Base-by-base conservation (phyloP, 1,140 invertebrate genomes). In the Acromyrmex echinatior region DNA sequence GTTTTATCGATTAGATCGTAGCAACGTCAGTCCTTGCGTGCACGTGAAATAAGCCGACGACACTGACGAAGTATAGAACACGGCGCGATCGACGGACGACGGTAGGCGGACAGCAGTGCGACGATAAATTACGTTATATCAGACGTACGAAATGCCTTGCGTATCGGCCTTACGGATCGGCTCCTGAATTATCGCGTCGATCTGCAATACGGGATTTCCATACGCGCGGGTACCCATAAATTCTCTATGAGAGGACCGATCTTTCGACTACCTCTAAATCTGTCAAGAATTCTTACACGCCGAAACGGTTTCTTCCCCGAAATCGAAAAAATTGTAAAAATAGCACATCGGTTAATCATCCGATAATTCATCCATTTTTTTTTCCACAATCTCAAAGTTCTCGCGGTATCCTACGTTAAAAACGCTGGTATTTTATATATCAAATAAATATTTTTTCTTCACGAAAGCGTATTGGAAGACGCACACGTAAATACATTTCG, bases 61-160 rank as follows among this genome's bases (percentile, higher is more conserved):
- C 56, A 84, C 70, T 76, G 80, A 84, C 80, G 70, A 84, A 84
- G 56, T 74, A 62, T 62, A 58, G 70, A 49, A 63, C 53, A 62
- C 63, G 4, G 53, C 39, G 21, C 53, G 68, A 82, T 74, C 53
- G 35, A 73, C 51, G 49, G n/a, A 58, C 65, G 68, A 74, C 68
- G 56, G 56, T 62, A 74, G 35, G 70, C 70, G 56, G 70, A 51
- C 70, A 76, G 56, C 45, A 39, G 49, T n/a, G 70, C 70, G 45
- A 84, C 80, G 70, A 84, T 84, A 84, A 84, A 84, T 84, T 84
- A 84, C 56, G 80, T 62, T 76, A 76, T 76, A 76, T 84, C 80
- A 74, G 80, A 84, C 70, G 28, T 74, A 76, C 80, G 80, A 84
- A 74, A 84, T 58, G 35, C 56, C 53, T 35, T 21, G 70, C 70